Conservation (phyloP, 2,113 vertebrate species). For the Gobiocypris rarus region DNA sequence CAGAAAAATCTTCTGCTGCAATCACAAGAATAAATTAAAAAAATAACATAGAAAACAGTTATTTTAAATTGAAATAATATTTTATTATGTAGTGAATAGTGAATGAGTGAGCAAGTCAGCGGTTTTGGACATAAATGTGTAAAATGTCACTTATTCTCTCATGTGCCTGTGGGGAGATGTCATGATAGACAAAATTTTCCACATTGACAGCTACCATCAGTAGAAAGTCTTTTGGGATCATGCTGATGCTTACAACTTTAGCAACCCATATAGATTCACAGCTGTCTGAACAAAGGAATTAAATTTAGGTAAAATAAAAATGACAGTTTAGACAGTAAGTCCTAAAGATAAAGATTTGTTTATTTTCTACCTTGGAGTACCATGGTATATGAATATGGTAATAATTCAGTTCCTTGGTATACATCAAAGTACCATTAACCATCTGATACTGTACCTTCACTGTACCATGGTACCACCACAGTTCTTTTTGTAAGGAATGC, state of each 20-base stretch:
- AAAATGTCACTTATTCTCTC: constrained; percentile 14
- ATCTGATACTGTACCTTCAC: background rate
- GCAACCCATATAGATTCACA: background rate
- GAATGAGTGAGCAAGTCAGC: constrained; percentile 1
- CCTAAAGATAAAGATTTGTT: background rate
- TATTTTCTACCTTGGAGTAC: background rate
- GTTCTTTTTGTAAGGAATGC: background rate
- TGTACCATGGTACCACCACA: background rate
- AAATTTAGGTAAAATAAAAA: background rate
- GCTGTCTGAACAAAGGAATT: background rate
- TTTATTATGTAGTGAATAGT: background rate
- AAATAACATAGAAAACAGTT: no score
- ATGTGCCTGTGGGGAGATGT: background rate
- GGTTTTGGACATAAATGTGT: background rate
- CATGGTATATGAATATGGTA: background rate
- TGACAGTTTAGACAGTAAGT: background rate
- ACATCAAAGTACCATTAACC: background rate
- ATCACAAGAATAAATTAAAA: background rate
- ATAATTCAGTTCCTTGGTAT: background rate
- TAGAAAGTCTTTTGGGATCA: background rate
- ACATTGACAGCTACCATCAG: background rate
- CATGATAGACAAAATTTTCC: background rate
- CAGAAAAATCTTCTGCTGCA: no score
- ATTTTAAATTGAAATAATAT: background rate
- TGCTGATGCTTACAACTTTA: background rate